Percentiles rank a stretch among this genome's conserved stretches.
These are phyloP conservation scores for Agrochola circellaris DNA, from an alignment of 2,888 invertebrate genomes.

Conservation along the genomic window DNA sequence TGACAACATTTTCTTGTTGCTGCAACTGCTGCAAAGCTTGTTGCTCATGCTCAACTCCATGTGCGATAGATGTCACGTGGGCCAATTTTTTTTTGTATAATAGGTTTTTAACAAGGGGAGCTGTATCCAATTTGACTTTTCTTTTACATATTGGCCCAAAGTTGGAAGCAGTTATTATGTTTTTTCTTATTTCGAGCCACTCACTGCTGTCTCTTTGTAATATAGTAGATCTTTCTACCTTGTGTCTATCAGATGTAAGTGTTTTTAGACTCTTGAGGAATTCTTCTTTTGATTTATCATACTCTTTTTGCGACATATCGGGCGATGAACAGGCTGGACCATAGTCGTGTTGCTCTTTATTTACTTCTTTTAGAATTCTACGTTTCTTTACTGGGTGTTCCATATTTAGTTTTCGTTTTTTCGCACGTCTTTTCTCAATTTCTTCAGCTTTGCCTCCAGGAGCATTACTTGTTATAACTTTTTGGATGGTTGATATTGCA, in stretches of 20 bases:
- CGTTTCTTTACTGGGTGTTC: conserved; percentile 50
- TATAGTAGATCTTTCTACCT: conserved; percentile 47
- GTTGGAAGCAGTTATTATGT: not conserved
- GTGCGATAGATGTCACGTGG: conserved; percentile 10
- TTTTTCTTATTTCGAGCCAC: conserved; percentile 30
- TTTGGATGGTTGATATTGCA: conserved; percentile 48
- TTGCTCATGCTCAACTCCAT: conserved; percentile 9
- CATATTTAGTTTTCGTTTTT: conserved; percentile 32
- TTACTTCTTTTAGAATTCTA: conserved; percentile 7
- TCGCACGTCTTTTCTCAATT: conserved; percentile 1
- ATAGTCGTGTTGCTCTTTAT: conserved; percentile 54
- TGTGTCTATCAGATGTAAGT: conserved; percentile 39
- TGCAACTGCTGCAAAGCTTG: conserved; percentile 14
- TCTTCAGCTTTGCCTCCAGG: not conserved
- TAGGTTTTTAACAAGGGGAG: not conserved
- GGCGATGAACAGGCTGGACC: conserved; percentile 47
- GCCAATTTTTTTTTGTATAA: conserved; percentile 1
- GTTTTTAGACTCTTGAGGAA: conserved; percentile 50
- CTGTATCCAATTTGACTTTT: not conserved
- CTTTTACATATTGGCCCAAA: conserved; percentile 1
- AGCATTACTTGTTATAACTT: conserved; percentile 13
- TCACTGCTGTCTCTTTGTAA: conserved; percentile 57
- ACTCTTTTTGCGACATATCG: conserved; percentile 48
- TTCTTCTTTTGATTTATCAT: conserved; percentile 8
- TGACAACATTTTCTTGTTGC: not conserved